A percentile compares a stretch with the other conserved stretches of the same genome.
Evolutionary conservation across 1,140 invertebrate genomes (phyloP).

Genomic region (Drosophila parvula): DNA sequence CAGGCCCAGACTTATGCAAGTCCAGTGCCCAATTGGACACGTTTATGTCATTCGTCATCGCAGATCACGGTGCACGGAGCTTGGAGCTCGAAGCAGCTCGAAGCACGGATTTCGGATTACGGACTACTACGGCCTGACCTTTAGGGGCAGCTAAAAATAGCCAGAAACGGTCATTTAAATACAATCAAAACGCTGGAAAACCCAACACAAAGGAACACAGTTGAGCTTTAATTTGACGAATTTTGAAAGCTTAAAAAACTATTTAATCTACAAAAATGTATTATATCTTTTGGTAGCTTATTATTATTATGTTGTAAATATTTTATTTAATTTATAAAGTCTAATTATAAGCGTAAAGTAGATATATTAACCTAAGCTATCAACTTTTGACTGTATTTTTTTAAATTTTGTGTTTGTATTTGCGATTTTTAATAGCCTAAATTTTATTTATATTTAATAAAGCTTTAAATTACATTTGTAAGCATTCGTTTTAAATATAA

Average conservation of each 20-base stretch:
- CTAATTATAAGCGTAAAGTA: too few relatives aligned
- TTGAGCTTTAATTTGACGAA: neutral
- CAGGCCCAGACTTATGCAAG: conserved; percentile 36
- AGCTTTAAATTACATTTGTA: too few relatives aligned
- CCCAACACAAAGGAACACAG: conserved; percentile 44
- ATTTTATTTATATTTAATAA: neutral
- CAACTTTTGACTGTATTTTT: too few relatives aligned
- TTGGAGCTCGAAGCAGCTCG: neutral
- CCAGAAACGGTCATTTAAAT: conserved; percentile 54
- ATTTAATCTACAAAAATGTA: neutral
- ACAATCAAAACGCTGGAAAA: conserved; percentile 69
- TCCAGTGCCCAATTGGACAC: conserved; percentile 55
- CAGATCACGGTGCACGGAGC: conserved; percentile 20
- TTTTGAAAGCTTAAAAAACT: neutral
- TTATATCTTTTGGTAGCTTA: too few relatives aligned
- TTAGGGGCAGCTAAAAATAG: conserved; percentile 68
- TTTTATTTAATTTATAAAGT: too few relatives aligned
- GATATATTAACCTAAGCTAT: too few relatives aligned
- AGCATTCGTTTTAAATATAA: too few relatives aligned
- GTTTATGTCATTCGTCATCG: conserved; percentile 55
- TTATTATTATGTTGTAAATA: too few relatives aligned
- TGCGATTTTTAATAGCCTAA: too few relatives aligned
- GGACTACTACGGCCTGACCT: conserved; percentile 49
- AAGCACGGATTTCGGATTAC: conserved; percentile 20
- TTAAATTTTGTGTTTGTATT: too few relatives aligned